phyloP scores from a whole-genome alignment of 2,888 invertebrate species.

The Ochropacha duplaris region DNA sequence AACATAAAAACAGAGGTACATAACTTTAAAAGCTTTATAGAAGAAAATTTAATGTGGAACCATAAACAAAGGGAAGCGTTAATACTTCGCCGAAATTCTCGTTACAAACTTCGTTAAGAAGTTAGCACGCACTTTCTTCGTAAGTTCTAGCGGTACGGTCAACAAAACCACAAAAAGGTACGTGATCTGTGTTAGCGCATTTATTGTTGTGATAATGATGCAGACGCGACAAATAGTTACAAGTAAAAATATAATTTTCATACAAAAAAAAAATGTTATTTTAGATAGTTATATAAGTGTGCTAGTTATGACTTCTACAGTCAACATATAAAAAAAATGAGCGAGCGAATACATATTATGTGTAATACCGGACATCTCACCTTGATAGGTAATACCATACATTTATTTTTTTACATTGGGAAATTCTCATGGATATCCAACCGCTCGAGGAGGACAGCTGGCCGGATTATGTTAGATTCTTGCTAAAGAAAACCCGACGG shows the following conservation, averaged over 20 bases:
- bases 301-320: too few relatives aligned
- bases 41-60: constrained; percentile 26
- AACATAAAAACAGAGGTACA: constrained; percentile 6
- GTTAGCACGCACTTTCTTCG: constrained; percentile 25
- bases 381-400: too few relatives aligned
- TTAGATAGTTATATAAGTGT: too few relatives aligned
- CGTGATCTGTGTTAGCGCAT: constrained; percentile 30
- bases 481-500: too few relatives aligned
- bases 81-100: constrained; percentile 32
- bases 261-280: background rate
- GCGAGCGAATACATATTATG: too few relatives aligned
- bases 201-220: constrained; percentile 6
- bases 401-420: too few relatives aligned
- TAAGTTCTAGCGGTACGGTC: constrained; percentile 20
- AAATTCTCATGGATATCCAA: too few relatives aligned
- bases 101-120: constrained; percentile 36
- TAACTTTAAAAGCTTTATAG: constrained; percentile 10
- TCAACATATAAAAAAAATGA: too few relatives aligned
- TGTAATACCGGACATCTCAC: too few relatives aligned
- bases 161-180: constrained; percentile 20
- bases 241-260: background rate
- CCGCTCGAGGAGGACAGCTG: too few relatives aligned
- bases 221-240: background rate
- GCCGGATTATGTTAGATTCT: too few relatives aligned
- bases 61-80: constrained; percentile 31